Evolutionary conservation across 2,888 invertebrate species (phyloP).

Genomic region (Andricus curvator): DNA sequence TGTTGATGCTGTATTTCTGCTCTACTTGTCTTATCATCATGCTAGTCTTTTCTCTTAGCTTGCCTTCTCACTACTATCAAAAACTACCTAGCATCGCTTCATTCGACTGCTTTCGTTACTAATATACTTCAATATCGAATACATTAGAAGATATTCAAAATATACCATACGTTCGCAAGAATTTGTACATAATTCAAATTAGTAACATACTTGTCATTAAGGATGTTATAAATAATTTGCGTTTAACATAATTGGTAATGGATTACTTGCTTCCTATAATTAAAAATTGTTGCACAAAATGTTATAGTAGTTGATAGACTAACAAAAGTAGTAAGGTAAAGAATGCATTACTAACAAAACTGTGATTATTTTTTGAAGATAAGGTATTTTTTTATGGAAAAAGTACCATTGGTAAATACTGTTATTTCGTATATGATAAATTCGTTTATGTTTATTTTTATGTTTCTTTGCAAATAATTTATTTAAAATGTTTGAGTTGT

Average conservation of each 20-base stretch:
- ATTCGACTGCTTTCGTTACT: slow-evolving; percentile 48
- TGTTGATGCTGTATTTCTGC: slow-evolving; percentile 68
- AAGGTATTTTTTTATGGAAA: neutral
- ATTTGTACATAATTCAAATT: neutral
- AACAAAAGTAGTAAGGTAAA: neutral
- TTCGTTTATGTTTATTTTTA: slow-evolving; percentile 31
- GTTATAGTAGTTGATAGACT: neutral
- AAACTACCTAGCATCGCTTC: slow-evolving; percentile 50
- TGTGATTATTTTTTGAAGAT: neutral
- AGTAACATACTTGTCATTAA: neutral
- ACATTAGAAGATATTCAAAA: neutral
- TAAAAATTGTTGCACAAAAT: neutral
- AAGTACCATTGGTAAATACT: neutral
- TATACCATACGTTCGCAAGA: neutral
- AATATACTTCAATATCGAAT: slow-evolving; percentile 3
- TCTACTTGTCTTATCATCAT: slow-evolving; percentile 69
- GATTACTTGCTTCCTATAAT: slow-evolving; percentile 14
- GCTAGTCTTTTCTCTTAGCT: slow-evolving; percentile 64
- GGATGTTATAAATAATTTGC: neutral
- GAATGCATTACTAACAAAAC: slow-evolving; percentile 31
- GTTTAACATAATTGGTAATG: neutral
- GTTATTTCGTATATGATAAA: neutral
- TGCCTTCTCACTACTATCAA: slow-evolving; percentile 52
- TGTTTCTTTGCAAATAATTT: slow-evolving; percentile 33
- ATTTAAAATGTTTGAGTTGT: slow-evolving; percentile 42